phyloP scores from a whole-genome alignment of 2,113 vertebrate species.

The Thalassarche chlororhynchos region DNA sequence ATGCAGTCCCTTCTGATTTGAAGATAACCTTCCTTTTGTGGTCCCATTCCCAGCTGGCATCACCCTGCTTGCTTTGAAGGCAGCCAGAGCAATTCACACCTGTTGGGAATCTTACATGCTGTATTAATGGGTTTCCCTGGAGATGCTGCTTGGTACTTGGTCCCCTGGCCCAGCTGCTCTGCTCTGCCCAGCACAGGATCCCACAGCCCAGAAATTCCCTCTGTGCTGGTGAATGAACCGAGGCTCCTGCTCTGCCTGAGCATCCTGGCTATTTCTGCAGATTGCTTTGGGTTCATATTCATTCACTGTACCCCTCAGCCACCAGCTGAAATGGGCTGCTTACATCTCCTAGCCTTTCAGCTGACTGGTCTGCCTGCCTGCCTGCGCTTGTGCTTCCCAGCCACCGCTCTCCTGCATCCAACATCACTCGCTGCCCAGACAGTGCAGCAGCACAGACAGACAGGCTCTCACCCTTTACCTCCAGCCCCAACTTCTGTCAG shows the following conservation, averaged over 20 bases:
- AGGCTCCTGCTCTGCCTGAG: not conserved
- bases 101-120: not conserved
- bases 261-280: not conserved
- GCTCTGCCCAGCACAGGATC: not conserved
- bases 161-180: not conserved
- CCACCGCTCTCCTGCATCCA: not conserved
- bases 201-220: not conserved
- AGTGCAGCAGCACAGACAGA: not conserved
- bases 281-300: not conserved
- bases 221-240: not conserved
- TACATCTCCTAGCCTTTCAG: not conserved
- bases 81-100: not conserved
- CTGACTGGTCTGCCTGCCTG: not conserved
- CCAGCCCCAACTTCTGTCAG: not conserved
- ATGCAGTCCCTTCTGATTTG: not conserved
- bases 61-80: not conserved
- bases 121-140: not conserved
- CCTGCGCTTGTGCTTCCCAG: not conserved
- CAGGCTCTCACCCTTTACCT: not conserved
- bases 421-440: not conserved
- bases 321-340: not conserved
- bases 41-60: not conserved
- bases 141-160: not conserved
- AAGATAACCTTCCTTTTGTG: not conserved
- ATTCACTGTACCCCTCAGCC: not conserved